A percentile compares a stretch with the other conserved stretches of the same genome.
These are phyloP conservation scores for Liodrosophila aerea DNA, from an alignment of 2,888 invertebrate genomes.

Conservation along the genomic window DNA sequence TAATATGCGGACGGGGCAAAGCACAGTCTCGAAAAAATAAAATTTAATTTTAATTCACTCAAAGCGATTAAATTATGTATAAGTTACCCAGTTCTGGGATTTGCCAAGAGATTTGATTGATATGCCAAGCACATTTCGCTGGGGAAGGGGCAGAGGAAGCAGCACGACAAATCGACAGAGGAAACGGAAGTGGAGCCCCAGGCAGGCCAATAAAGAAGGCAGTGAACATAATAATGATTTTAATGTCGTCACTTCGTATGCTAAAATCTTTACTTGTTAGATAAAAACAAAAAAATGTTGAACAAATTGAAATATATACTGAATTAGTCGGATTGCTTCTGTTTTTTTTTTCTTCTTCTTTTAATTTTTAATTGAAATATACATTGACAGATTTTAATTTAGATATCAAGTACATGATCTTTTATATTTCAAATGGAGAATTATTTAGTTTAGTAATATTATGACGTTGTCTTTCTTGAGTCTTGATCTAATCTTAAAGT, in stretches of 20 bases:
- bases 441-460: too few relatives aligned
- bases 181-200: slow-evolving; percentile 13
- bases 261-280: too few relatives aligned
- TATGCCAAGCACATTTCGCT: slow-evolving; percentile 48
- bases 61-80: slow-evolving; percentile 58
- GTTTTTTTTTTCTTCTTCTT: too few relatives aligned
- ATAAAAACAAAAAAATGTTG: too few relatives aligned
- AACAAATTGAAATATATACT: too few relatives aligned
- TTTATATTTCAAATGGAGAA: too few relatives aligned
- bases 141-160: background rate
- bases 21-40: slow-evolving; percentile 17
- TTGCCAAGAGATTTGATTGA: slow-evolving; percentile 51
- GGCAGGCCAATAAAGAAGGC: slow-evolving; percentile 4
- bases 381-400: too few relatives aligned
- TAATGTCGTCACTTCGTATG: slow-evolving; percentile 25
- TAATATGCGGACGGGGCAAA: slow-evolving; percentile 14
- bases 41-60: slow-evolving; percentile 66
- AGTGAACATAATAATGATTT: slow-evolving; percentile 24
- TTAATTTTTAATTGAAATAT: too few relatives aligned
- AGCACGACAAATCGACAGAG: slow-evolving; percentile 28
- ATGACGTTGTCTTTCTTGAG: too few relatives aligned
- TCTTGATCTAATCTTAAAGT: too few relatives aligned
- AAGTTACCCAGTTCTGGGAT: slow-evolving; percentile 40
- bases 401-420: too few relatives aligned
- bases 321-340: too few relatives aligned